A percentile compares a stretch with the other conserved stretches of the same genome.
phyloP scores from a whole-genome alignment of 2,888 invertebrate species.

The Malthinus flaveolus region DNA sequence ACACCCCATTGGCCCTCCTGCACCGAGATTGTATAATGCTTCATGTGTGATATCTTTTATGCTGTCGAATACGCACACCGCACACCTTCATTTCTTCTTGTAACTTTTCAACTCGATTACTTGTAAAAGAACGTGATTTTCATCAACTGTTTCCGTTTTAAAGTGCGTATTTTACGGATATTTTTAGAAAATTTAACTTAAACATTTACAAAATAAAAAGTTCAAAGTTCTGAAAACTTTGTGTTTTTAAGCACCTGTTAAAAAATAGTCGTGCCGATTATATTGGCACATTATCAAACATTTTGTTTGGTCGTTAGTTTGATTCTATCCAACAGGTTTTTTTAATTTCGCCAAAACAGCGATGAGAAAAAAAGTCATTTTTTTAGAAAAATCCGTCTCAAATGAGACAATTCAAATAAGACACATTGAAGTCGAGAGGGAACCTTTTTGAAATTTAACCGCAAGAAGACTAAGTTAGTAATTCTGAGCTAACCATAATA shows the following conservation, averaged over 20 bases:
- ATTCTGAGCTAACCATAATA: no score
- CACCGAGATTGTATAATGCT: conserved; percentile 28
- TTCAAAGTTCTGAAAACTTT: conserved; percentile 32
- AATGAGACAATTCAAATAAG: no score
- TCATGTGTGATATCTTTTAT: not conserved
- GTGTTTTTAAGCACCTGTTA: conserved; percentile 34
- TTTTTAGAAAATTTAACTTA: conserved; percentile 4
- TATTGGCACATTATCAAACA: conserved; percentile 2
- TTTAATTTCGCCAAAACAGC: no score
- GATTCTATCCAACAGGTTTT: no score
- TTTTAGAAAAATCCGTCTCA: no score
- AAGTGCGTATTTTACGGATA: not conserved
- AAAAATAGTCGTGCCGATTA: conserved; percentile 16
- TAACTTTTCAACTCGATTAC: not conserved
- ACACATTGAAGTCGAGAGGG: no score
- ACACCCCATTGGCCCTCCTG: conserved; percentile 48
- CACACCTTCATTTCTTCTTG: not conserved
- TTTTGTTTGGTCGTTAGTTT: not conserved
- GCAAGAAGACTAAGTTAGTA: no score
- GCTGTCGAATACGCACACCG: not conserved
- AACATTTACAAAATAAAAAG: conserved; percentile 9
- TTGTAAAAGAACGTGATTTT: not conserved
- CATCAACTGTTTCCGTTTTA: not conserved
- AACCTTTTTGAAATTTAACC: no score
- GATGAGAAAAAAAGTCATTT: no score